Evolutionary conservation across 2,888 invertebrate species (phyloP).

Genomic region (Cantharis flavilabris): DNA sequence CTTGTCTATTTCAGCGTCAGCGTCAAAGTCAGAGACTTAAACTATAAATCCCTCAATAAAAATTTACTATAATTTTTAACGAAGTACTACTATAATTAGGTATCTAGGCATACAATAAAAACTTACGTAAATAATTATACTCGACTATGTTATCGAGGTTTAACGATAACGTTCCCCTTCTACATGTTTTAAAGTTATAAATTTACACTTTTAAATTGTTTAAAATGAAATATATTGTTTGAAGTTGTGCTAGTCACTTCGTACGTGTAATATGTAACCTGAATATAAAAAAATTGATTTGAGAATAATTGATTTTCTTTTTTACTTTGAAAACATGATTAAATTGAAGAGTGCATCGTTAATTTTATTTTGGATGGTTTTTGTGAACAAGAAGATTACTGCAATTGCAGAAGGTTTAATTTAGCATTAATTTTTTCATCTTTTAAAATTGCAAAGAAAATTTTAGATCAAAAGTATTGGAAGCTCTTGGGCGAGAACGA

Average conservation of each 20-base stretch:
- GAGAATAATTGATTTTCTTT: no score
- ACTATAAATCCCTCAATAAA: no score
- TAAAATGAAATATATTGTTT: not conserved
- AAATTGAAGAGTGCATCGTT: not conserved
- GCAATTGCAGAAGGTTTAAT: not conserved
- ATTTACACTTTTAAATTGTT: not conserved
- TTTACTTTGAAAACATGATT: not conserved
- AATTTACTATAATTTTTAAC: no score
- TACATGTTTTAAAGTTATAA: not conserved
- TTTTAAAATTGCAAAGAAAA: not conserved
- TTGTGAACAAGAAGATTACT: not conserved
- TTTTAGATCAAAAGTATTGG: conserved; percentile 48
- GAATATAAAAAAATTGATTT: not conserved
- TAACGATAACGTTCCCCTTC: not conserved
- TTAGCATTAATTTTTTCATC: not conserved
- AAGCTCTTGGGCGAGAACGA: conserved; percentile 43
- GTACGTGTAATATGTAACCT: not conserved
- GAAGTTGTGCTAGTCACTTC: not conserved
- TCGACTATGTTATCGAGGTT: not conserved
- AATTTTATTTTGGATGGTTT: not conserved
- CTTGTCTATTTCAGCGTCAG: no score
- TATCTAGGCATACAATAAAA: not conserved
- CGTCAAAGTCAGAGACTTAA: no score
- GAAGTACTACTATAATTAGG: no score
- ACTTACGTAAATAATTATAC: not conserved